Evolutionary conservation across 2,888 invertebrate genomes (phyloP).

Genomic region (Cataglyphis livida): DNA sequence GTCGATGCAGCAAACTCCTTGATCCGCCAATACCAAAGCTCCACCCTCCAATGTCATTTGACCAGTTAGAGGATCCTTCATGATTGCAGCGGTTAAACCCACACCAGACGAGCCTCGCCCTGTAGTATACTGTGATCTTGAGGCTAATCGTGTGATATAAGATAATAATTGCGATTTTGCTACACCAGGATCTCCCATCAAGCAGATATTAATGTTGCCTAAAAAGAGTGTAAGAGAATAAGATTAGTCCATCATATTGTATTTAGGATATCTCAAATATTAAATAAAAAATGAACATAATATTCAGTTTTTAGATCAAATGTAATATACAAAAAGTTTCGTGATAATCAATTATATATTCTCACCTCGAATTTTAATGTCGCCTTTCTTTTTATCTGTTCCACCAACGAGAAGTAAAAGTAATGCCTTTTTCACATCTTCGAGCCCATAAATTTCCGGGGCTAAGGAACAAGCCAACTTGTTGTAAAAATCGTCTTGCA

Average conservation of each 20-base stretch:
- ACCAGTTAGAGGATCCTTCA: slow-evolving; percentile 98
- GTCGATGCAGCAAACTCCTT: slow-evolving; percentile 99
- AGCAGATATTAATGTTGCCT: slow-evolving; percentile 98
- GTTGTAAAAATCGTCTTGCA: slow-evolving; percentile 96
- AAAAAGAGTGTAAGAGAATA: slow-evolving; percentile 32
- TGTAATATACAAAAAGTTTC: neutral
- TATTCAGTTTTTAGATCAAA: neutral
- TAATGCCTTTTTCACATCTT: slow-evolving; percentile 99
- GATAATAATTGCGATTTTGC: slow-evolving; percentile 98
- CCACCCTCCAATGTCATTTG: slow-evolving; percentile 99
- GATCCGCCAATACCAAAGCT: slow-evolving; percentile 97
- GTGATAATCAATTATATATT: neutral
- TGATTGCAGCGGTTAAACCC: slow-evolving; percentile 99
- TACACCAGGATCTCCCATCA: slow-evolving; percentile 99
- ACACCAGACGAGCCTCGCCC: slow-evolving; percentile 99
- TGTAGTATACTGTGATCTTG: slow-evolving; percentile 97
- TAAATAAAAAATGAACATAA: neutral
- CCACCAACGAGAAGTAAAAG: slow-evolving; percentile 96
- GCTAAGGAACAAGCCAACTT: slow-evolving; percentile 97
- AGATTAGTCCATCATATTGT: slow-evolving; percentile 13
- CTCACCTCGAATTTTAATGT: slow-evolving; percentile 96
- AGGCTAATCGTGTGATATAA: slow-evolving; percentile 97
- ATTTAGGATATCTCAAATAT: neutral
- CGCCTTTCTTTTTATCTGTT: slow-evolving; percentile 95
- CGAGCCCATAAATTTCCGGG: slow-evolving; percentile 99